Base-by-base conservation (phyloP, 92 coral and sea anemone genomes). In the Anthopleura xanthogrammica region DNA sequence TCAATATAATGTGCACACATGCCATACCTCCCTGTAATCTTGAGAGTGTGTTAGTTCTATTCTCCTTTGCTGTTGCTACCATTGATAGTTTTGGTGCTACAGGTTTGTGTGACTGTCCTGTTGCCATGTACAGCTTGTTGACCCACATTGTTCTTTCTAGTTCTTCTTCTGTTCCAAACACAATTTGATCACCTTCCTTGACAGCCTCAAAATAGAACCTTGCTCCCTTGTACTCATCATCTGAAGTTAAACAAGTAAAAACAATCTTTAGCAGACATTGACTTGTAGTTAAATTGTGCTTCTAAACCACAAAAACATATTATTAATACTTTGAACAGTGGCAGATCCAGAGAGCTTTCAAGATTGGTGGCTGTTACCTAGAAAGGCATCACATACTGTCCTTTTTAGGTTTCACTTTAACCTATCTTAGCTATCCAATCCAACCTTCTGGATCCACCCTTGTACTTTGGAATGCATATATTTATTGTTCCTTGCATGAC, bases 61-160 rank as follows among this genome's bases (percentile, higher is more conserved):
- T 76, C 14, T 88, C 92, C 62, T 86, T 84, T 50, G 86, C 90
- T 39, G 92, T 81, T 43, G 92, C 96, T 4, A 86, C 86, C 80
- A 92, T 98, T 5, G 98, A 92, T 41, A 91, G 84, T 41, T 97
- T 97, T 4, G 99, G 99, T 70, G 98, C 98, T 4, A 91, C 92
- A 41, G 99, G 99, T 89, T 93, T 90, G 83, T 97, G 98, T 12
- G 99, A 97, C 82, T 97, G 99, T n/a, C 99, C 99, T 24, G 98
- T 97, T 1, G 99, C 99, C 74, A 94, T 95, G 89, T 93, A 97
- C 20, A 97, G 89, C 70, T 97, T 97, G 85, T 97, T 95, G n/a
- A 97, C 99, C 99, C 99, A 97, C 90, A 97, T 91, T 60, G 96
- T 95, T 72, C 99, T 89, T 20, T 97, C 99, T 7, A 92, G 94